Percentiles rank a stretch among this genome's conserved stretches.
These are phyloP conservation scores for Buteo buteo DNA, from an alignment of 2,113 vertebrate genomes.

Conservation along the genomic window DNA sequence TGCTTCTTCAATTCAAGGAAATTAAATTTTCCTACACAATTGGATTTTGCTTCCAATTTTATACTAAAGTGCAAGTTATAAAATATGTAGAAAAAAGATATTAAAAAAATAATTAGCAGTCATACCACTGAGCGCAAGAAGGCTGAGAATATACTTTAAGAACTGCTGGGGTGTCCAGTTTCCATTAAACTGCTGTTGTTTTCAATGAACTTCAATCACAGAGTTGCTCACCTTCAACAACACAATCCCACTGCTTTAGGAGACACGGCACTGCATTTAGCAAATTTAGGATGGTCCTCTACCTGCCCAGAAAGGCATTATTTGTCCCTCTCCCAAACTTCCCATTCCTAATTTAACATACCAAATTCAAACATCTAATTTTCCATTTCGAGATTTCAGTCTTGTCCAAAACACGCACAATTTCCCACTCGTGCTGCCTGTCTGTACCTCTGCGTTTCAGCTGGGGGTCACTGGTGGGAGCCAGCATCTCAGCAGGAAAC, in stretches of 20 bases:
- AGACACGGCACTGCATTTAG: fast-evolving
- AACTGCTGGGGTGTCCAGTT: background rate
- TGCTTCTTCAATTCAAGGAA: constrained; percentile 50
- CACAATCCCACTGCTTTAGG: background rate
- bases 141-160: background rate
- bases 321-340: background rate
- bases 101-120: constrained; percentile 27
- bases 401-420: fast-evolving
- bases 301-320: background rate
- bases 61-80: constrained; percentile 11
- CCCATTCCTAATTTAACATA: background rate
- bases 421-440: background rate
- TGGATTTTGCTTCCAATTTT: constrained; percentile 53
- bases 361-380: background rate
- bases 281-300: background rate
- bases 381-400: background rate
- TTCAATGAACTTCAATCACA: background rate
- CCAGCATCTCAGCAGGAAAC: background rate
- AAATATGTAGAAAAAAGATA: constrained; percentile 20
- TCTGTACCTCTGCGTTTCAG: fast-evolving
- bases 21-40: constrained; percentile 50
- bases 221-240: background rate
- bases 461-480: background rate
- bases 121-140: background rate
- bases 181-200: background rate